Base-by-base conservation (phyloP, 2,888 invertebrate species). In the Tipula lateralis region DNA sequence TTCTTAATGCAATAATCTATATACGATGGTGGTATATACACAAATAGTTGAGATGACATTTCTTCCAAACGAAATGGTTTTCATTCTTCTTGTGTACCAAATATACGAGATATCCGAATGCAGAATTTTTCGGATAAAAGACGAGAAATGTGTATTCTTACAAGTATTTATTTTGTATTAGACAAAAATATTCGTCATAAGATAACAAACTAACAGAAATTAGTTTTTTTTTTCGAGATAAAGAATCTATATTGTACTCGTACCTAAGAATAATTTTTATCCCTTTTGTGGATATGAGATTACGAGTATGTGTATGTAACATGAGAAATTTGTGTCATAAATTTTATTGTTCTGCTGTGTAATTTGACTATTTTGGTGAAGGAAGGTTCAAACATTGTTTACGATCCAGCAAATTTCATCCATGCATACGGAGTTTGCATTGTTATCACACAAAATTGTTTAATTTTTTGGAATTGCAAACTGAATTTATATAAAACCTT, bases 271-370 rank as follows among this genome's bases (percentile, higher is more conserved):
- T 9, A 24, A n/a, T 66, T 66, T 24, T 66, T 66, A 66, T 66
- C 24, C 66, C 24, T 66, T 44, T 66, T 66, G 24, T 66, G 24
- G 66, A 66, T 66, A 66, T 66, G 66, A 19, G 66, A 66, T 66
- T 66, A 66, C n/a, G n/a, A n/a, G n/a, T n/a, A n/a, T n/a, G n/a
- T 66, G 66, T 66, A 66, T 66, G 66, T 66, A 66, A 66, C 12
- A 24, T 66, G 66, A 66, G 66, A 66, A 66, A 66, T 66, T 66
- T 66, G 66, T 66, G 24, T 66, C 24, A 66, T 66, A 66, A 66
- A 66, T 66, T 66, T 66, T 66, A 66, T 66, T 66, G 66, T 66
- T 66, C 24, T 66, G 24, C 66, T 9, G 9, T 66, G 66, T 66
- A 66, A 66, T 66, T 66, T 66, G 66, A 66, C 66, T 24, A 50